phyloP scores from a whole-genome alignment of 2,888 invertebrate genomes.

The Melanostoma scalare region DNA sequence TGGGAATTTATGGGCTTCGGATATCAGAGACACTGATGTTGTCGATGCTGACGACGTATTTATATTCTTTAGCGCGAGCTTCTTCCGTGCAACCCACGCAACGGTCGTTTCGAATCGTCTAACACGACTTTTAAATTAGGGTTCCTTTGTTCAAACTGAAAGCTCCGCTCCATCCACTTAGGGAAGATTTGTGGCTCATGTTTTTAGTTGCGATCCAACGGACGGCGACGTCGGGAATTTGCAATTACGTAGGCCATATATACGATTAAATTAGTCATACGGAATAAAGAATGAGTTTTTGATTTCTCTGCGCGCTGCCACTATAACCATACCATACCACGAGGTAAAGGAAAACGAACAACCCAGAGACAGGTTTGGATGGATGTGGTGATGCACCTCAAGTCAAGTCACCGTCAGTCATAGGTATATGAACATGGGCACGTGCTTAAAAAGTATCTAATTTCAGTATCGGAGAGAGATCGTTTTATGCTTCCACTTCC shows the following conservation, averaged over 20 bases:
- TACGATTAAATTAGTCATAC: slow-evolving; percentile 69
- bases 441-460: slow-evolving; percentile 70
- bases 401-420: slow-evolving; percentile 16
- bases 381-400: slow-evolving; percentile 8
- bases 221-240: slow-evolving; percentile 44
- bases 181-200: slow-evolving; percentile 68
- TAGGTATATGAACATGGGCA: slow-evolving; percentile 31
- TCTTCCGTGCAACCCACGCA: slow-evolving; percentile 72
- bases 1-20: slow-evolving; percentile 54
- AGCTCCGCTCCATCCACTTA: slow-evolving; percentile 65
- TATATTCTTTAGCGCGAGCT: slow-evolving; percentile 58
- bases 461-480: slow-evolving; percentile 58
- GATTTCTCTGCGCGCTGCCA: slow-evolving; percentile 38
- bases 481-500: slow-evolving; percentile 47
- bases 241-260: slow-evolving; percentile 68
- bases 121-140: slow-evolving; percentile 73
- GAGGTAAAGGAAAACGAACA: neutral
- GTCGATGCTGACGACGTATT: slow-evolving; percentile 71
- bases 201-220: slow-evolving; percentile 27
- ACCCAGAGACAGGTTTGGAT: slow-evolving; percentile 16
- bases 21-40: slow-evolving; percentile 72
- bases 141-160: slow-evolving; percentile 69
- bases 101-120: slow-evolving; percentile 67
- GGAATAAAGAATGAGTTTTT: slow-evolving; percentile 58
- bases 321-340: neutral